phyloP scores from a whole-genome alignment of 2,888 invertebrate genomes.

The Barypeithes pellucidus region DNA sequence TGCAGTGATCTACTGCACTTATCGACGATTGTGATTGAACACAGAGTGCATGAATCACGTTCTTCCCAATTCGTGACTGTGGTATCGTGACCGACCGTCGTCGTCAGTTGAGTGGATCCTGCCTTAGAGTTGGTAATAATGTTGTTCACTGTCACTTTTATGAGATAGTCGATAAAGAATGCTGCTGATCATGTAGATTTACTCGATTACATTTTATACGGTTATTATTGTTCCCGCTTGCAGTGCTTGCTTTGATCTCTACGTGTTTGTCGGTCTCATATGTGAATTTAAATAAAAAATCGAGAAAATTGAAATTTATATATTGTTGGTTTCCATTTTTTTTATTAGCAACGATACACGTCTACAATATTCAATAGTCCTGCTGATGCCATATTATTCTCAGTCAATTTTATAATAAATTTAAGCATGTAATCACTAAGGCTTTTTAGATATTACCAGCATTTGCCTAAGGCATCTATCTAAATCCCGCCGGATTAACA shows the following conservation, averaged over 20 bases:
- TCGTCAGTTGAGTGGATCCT: slow-evolving; percentile 37
- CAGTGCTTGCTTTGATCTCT: slow-evolving; percentile 26
- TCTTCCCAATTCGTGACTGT: slow-evolving; percentile 61
- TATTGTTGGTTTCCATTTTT: no score
- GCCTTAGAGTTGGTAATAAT: slow-evolving; percentile 62
- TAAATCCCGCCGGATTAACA: slow-evolving; percentile 1
- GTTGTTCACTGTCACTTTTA: slow-evolving; percentile 67
- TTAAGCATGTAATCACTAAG: slow-evolving; percentile 3
- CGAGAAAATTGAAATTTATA: not conserved
- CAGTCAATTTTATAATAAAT: not conserved
- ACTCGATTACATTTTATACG: slow-evolving; percentile 46
- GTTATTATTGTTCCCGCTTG: slow-evolving; percentile 36
- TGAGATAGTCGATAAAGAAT: slow-evolving; percentile 61
- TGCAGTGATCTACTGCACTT: slow-evolving; percentile 57
- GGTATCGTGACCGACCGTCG: slow-evolving; percentile 48
- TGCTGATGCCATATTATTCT: not conserved
- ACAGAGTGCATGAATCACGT: slow-evolving; percentile 65
- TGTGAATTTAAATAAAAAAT: not conserved
- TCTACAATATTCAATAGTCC: no score
- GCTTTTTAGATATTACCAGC: not conserved
- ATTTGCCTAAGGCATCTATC: not conserved
- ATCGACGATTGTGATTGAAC: slow-evolving; percentile 54
- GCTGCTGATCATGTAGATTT: slow-evolving; percentile 62
- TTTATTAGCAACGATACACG: no score
- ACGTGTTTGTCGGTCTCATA: slow-evolving; percentile 14